Percentiles rank a stretch among this genome's conserved stretches.
phyloP scores from a whole-genome alignment of 1,140 invertebrate genomes.

The Armadillidium nasatum region DNA sequence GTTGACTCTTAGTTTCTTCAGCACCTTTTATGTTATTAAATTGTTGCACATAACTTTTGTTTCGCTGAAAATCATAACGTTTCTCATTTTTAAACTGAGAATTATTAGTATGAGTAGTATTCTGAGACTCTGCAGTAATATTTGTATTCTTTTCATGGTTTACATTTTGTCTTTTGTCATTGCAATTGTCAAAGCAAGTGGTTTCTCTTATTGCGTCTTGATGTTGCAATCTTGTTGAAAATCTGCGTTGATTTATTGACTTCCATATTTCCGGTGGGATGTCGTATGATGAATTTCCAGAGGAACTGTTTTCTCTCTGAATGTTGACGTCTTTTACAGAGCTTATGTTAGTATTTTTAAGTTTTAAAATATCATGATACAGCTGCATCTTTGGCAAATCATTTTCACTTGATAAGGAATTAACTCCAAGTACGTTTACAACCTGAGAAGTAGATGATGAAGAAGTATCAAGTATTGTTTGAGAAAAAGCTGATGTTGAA shows the following conservation, averaged over 20 bases:
- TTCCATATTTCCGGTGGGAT: neutral
- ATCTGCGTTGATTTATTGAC: neutral
- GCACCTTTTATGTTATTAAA: neutral
- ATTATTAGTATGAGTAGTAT: neutral
- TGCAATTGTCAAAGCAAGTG: neutral
- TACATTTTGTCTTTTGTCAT: neutral
- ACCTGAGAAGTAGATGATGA: neutral
- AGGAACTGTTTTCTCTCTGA: neutral
- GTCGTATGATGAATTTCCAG: neutral
- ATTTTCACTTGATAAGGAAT: neutral
- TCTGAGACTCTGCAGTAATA: neutral
- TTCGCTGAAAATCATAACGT: neutral
- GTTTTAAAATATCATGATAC: neutral
- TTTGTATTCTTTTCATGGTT: neutral
- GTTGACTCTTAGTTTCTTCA: neutral
- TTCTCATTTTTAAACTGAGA: neutral
- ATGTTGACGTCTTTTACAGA: neutral
- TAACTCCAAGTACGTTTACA: neutral
- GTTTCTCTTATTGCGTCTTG: neutral
- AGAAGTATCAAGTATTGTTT: neutral
- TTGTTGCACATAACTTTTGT: neutral
- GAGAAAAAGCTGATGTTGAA: neutral
- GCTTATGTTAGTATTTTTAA: slow-evolving; percentile 1
- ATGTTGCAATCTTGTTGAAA: neutral
- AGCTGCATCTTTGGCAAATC: neutral